Base-by-base conservation (phyloP, 1,140 invertebrate species). In the Rhopalosiphum padi region DNA sequence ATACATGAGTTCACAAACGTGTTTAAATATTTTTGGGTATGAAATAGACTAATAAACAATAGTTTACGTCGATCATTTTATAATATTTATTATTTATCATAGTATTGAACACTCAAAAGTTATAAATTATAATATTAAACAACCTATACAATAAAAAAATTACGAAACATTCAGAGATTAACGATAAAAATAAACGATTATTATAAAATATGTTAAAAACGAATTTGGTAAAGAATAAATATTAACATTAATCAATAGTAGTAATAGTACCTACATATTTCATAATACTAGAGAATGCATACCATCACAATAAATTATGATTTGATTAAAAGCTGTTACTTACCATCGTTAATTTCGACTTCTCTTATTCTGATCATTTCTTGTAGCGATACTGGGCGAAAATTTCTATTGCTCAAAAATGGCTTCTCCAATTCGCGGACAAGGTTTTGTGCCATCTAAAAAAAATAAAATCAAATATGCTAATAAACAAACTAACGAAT, bases 321-420 rank as follows among this genome's bases (percentile, higher is more conserved):
- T 30, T 68, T n/a, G 9, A n/a, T 51, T 30, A 68, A 68, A 68
- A 68, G 30, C 9, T 60, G 30, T 90, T 25, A 94, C 95, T 95
- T 95, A 98, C 98, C 98, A 95, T 98, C 96, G 94, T 97, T 97
- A 5, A 99, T 96, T 95, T 98, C 97, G 30, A 99, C 96, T 95
- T 99, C 98, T 94, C 98, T 96, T 94, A 97, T 96, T 48, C 97
- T 95, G 41, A 97, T 95, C 94, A 98, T 95, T 95, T 99, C 98
- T 93, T 97, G 97, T 0, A 98, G 97, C 53, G 98, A 95, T 89
- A 99, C 95, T 51, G 98, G 97, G 91, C 94, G 96, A 35, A 93
- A 96, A 95, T 96, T 96, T 95, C 95, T 11, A 43, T 6, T 9
- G 48, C 0, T 6, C 43, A 86, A 25, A 86, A 92, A 94, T 46